Evolutionary conservation across 2,113 vertebrate species (phyloP).

Genomic region (Sylvicapra grimmia): DNA sequence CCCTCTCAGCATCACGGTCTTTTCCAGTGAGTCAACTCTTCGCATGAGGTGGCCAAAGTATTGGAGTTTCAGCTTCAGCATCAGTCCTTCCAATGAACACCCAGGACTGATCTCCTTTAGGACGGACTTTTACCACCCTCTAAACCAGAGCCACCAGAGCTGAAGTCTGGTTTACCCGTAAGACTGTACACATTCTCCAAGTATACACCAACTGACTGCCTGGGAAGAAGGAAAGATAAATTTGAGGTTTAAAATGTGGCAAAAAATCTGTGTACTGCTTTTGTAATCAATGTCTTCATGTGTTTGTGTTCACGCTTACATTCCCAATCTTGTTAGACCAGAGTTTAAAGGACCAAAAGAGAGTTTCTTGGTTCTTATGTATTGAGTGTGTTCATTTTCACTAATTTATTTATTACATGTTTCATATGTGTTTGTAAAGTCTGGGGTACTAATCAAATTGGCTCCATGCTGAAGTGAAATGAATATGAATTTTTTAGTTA

Average conservation of each 20-base stretch:
- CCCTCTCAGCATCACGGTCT: too few relatives aligned
- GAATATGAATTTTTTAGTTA: neutral
- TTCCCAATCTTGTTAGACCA: neutral
- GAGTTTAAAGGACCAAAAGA: neutral
- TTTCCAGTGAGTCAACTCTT: too few relatives aligned
- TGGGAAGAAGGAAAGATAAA: neutral
- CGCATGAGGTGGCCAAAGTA: neutral
- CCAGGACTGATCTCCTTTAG: neutral
- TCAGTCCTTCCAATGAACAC: neutral
- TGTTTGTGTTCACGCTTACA: neutral
- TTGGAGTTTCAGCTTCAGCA: neutral
- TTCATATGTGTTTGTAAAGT: slow-evolving; percentile 3
- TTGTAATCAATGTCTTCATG: neutral
- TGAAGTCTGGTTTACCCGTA: neutral
- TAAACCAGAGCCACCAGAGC: neutral
- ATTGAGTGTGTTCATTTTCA: neutral
- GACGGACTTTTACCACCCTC: neutral
- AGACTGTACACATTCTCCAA: neutral
- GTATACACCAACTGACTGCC: neutral
- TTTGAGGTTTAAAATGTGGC: neutral
- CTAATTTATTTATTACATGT: slow-evolving; percentile 1
- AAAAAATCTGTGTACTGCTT: neutral
- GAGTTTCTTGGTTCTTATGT: neutral
- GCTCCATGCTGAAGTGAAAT: slow-evolving; percentile 26
- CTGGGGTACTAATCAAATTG: neutral